A percentile compares a stretch with the other conserved stretches of the same genome.
Conservation (phyloP, 2,888 invertebrate species). For the Prionchulus punctatus region DNA sequence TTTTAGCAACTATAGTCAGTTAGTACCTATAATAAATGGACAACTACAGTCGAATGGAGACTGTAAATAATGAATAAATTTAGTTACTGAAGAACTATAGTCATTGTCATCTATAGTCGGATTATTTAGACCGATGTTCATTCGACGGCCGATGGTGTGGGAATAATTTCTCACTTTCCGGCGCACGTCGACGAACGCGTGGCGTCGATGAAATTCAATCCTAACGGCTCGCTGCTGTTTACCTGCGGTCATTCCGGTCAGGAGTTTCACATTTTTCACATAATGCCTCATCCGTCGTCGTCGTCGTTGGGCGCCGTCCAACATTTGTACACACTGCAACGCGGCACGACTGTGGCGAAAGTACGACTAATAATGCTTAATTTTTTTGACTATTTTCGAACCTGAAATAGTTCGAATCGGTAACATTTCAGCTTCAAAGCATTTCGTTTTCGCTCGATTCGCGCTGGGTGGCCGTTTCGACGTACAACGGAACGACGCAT, state of each 20-base stretch:
- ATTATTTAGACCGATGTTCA: not conserved
- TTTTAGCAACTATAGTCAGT: no score
- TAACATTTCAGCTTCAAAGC: constrained; percentile 47
- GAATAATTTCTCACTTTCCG: constrained; percentile 20
- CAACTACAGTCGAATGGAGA: no score
- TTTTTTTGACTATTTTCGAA: not conserved
- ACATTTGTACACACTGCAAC: constrained; percentile 78
- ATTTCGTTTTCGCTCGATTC: constrained; percentile 75
- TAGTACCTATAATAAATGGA: no score
- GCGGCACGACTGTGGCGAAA: constrained; percentile 88
- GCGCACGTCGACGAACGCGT: constrained; percentile 35
- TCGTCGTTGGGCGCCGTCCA: constrained; percentile 57
- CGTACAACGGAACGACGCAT: constrained; percentile 81
- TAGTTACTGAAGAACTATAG: no score
- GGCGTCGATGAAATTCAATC: constrained; percentile 34
- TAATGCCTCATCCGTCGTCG: constrained; percentile 82
- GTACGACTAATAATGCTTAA: constrained; percentile 43
- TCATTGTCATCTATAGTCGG: no score
- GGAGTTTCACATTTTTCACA: constrained; percentile 73
- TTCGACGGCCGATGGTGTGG: constrained; percentile 30
- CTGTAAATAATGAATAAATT: no score
- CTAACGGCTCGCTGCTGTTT: constrained; percentile 33
- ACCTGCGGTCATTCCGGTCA: constrained; percentile 37
- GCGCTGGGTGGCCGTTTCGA: constrained; percentile 89
- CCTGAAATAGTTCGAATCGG: not conserved